Evolutionary conservation across 1,140 invertebrate species (phyloP).

Genomic region (Cotesia typhae): DNA sequence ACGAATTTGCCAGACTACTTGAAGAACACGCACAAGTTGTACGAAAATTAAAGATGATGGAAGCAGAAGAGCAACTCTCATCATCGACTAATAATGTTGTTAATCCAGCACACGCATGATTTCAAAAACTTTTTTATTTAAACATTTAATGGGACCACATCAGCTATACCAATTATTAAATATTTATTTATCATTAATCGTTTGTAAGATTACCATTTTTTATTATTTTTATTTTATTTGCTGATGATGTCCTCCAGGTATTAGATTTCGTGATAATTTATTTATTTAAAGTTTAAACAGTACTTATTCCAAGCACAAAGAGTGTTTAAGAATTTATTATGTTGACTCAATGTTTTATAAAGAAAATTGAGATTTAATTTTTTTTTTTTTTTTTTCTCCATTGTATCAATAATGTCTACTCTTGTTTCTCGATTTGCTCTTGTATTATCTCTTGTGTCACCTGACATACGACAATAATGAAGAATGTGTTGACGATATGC

Average conservation of each 20-base stretch:
- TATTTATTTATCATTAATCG: too few species aligned
- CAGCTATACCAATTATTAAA: too few species aligned
- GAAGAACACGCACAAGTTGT: slow-evolving; percentile 66
- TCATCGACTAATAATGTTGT: slow-evolving; percentile 43
- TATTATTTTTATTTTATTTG: too few species aligned
- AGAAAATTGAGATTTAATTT: too few species aligned
- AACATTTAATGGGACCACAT: neutral
- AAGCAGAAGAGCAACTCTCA: slow-evolving; percentile 54
- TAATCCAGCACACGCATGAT: slow-evolving; percentile 52
- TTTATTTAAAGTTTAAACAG: too few species aligned
- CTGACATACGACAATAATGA: slow-evolving; percentile 35
- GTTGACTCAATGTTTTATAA: neutral
- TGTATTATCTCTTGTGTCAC: slow-evolving; percentile 15
- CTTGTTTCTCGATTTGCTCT: slow-evolving; percentile 1
- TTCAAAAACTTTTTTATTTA: slow-evolving; percentile 23
- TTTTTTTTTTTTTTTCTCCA: too few species aligned
- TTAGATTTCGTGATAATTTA: too few species aligned
- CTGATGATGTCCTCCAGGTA: too few species aligned
- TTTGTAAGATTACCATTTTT: too few species aligned
- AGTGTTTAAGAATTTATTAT: too few species aligned
- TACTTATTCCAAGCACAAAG: too few species aligned
- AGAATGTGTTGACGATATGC: slow-evolving; percentile 22
- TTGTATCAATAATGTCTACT: neutral
- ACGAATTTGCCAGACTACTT: slow-evolving; percentile 63
- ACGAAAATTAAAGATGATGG: slow-evolving; percentile 60